Percentiles rank a stretch among this genome's conserved stretches.
Conservation (phyloP, 2,797 vertebrate genomes). For the Clarias laeviceps region DNA sequence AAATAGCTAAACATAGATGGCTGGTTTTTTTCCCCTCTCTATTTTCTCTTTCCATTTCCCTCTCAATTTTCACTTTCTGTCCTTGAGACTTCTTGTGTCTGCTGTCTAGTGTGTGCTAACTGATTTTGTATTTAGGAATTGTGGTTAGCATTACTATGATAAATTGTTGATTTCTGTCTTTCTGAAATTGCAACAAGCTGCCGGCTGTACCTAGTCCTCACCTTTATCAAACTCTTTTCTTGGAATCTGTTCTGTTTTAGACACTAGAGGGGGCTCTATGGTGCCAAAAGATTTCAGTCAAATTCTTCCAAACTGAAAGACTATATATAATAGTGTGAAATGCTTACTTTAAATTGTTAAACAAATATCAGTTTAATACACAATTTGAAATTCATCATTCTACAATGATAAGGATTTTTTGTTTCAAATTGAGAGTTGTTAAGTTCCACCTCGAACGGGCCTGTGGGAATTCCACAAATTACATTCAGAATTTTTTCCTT, state of each 20-base stretch:
- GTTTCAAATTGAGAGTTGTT: not conserved
- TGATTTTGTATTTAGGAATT: not conserved
- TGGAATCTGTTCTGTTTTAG: not conserved
- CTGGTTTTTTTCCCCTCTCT: not conserved
- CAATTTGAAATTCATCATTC: not conserved
- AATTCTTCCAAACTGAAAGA: not conserved
- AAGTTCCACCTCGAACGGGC: not conserved
- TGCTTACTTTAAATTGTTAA: not conserved
- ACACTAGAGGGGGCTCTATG: slow-evolving; percentile 26
- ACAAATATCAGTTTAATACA: not conserved
- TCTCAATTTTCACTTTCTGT: not conserved
- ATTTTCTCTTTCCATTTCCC: no score
- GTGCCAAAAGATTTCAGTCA: not conserved
- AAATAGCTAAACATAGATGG: slow-evolving; percentile 56
- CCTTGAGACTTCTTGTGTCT: not conserved
- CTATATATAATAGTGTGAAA: not conserved
- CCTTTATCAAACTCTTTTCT: not conserved
- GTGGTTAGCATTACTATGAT: not conserved
- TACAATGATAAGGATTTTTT: not conserved
- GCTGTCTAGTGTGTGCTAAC: not conserved
- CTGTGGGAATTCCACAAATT: not conserved
- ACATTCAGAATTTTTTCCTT: not conserved
- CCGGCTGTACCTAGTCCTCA: no score
- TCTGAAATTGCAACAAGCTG: not conserved
- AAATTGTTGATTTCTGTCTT: not conserved